phyloP scores from a whole-genome alignment of 2,113 vertebrate species.

The Turdus rufiventris region DNA sequence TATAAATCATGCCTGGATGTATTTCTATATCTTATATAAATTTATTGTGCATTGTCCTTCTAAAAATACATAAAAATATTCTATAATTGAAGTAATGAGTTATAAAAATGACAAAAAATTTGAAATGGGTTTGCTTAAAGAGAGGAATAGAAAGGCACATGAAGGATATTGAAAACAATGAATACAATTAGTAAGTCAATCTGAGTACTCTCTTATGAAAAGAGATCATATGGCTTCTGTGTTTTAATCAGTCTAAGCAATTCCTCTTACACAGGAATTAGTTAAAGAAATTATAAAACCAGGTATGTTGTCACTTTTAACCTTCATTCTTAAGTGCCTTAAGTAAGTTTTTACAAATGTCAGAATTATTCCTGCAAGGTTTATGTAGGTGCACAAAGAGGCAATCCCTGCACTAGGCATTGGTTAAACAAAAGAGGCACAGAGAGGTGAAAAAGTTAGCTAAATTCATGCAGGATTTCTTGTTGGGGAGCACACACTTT shows the following conservation, averaged over 20 bases:
- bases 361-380: not conserved
- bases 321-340: not conserved
- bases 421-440: not conserved
- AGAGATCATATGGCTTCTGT: not conserved
- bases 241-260: not conserved
- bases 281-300: not conserved
- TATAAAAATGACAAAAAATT: not conserved
- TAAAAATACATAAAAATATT: not conserved
- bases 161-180: not conserved
- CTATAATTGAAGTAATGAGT: not conserved
- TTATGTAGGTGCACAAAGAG: not conserved
- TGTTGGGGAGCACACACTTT: not conserved
- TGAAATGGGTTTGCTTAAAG: not conserved
- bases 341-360: not conserved
- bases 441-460: not conserved
- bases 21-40: not conserved
- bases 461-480: not conserved
- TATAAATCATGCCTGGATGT: not conserved
- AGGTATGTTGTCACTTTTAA: not conserved
- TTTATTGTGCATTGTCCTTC: not conserved
- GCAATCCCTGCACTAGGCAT: not conserved
- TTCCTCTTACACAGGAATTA: not conserved
- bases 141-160: not conserved
- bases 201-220: not conserved
- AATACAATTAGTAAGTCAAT: not conserved